These are phyloP conservation scores for Cryptotis parvus DNA, from an alignment of 2,113 vertebrate species.

Conservation along the genomic window DNA sequence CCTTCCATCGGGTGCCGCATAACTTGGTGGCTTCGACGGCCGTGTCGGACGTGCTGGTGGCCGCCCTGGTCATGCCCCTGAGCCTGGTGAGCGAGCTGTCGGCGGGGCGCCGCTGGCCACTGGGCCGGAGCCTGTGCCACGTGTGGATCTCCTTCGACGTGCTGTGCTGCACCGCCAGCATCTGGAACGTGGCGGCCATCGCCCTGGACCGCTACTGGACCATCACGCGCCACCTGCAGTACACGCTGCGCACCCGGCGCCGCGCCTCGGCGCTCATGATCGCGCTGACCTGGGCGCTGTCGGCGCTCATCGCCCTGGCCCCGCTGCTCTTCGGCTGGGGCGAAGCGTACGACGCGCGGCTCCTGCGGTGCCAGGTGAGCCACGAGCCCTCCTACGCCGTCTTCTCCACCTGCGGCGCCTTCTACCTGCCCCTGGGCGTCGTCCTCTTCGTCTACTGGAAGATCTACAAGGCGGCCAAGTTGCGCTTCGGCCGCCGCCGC, in stretches of 20 bases:
- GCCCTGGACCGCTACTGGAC: conserved; percentile 75
- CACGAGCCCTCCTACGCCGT: conserved; percentile 71
- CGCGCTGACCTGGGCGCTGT: conserved; percentile 70
- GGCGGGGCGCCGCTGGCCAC: conserved; percentile 54
- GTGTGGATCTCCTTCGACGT: conserved; percentile 78
- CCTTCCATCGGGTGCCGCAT: conserved; percentile 74
- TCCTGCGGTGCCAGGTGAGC: conserved; percentile 70
- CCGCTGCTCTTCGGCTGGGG: conserved; percentile 75
- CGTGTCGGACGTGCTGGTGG: conserved; percentile 72
- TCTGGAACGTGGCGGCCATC: conserved; percentile 78
- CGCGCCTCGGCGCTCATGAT: conserved; percentile 65
- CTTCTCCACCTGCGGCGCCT: conserved; percentile 79
- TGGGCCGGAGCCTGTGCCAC: conserved; percentile 69
- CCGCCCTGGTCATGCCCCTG: conserved; percentile 72
- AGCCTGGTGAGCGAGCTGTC: conserved; percentile 75
- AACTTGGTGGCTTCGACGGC: conserved; percentile 80
- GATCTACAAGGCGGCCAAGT: conserved; percentile 72
- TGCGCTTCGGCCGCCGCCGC: conserved; percentile 30
- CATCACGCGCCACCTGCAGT: conserved; percentile 68
- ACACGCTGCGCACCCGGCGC: conserved; percentile 61
- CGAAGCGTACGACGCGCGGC: conserved; percentile 54
- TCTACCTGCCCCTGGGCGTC: conserved; percentile 67
- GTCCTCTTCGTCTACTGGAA: conserved; percentile 76
- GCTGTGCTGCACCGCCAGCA: conserved; percentile 77
- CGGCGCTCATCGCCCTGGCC: conserved; percentile 62